Percentiles rank a stretch among this genome's conserved stretches.
Evolutionary conservation across 2,888 invertebrate species (phyloP).

Genomic region (Crocallis elinguaria): DNA sequence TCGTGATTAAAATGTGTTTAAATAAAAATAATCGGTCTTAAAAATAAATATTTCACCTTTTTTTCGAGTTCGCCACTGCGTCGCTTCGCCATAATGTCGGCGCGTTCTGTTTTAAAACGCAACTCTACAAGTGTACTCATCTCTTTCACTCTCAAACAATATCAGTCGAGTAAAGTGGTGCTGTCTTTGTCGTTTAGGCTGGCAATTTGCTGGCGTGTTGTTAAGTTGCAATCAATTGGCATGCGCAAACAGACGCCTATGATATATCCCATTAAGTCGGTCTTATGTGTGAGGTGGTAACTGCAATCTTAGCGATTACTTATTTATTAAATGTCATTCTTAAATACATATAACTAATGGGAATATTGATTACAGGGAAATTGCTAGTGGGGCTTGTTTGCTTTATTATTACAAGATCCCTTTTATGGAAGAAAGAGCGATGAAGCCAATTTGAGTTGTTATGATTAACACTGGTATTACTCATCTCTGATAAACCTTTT

Average conservation of each 20-base stretch:
- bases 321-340: conserved; percentile 28
- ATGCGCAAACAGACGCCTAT: conserved; percentile 85
- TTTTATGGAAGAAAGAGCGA: background rate
- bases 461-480: too few relatives aligned
- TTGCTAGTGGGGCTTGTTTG: background rate
- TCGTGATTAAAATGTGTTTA: conserved; percentile 71
- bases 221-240: conserved; percentile 85
- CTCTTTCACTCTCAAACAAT: conserved; percentile 42
- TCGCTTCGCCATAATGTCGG: conserved; percentile 58
- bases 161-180: conserved; percentile 18
- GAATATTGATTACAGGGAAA: conserved; percentile 10
- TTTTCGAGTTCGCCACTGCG: conserved; percentile 61
- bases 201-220: conserved; percentile 83
- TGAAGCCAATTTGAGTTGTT: too few relatives aligned
- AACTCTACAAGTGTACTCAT: conserved; percentile 35
- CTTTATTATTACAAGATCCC: background rate
- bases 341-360: conserved; percentile 11
- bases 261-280: conserved; percentile 84
- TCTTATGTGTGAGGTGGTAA: conserved; percentile 51
- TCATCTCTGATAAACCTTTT: too few relatives aligned
- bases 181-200: conserved; percentile 52
- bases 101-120: conserved; percentile 42
- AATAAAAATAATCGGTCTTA: conserved; percentile 72
- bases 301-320: conserved; percentile 47
- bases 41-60: conserved; percentile 69